These are phyloP conservation scores for Pipistrellus nathusii DNA, from an alignment of 2,797 vertebrate species.

Conservation along the genomic window DNA sequence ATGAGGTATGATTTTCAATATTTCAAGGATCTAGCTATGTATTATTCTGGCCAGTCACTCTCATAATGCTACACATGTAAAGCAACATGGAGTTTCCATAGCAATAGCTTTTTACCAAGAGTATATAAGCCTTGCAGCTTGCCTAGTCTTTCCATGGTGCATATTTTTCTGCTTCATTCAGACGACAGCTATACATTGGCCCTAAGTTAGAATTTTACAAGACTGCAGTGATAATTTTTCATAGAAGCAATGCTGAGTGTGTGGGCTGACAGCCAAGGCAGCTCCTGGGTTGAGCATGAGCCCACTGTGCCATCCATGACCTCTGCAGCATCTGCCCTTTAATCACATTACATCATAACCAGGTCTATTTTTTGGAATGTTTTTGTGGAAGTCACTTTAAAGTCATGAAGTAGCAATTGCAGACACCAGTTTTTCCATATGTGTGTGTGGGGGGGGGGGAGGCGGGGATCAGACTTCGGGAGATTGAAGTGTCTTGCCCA, in stretches of 20 bases:
- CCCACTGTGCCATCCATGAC: background rate
- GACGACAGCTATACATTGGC: background rate
- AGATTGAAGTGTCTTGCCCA: background rate
- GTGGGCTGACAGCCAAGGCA: background rate
- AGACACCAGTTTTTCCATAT: background rate
- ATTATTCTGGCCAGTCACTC: background rate
- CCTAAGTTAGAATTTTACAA: conserved; percentile 31
- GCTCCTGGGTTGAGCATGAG: background rate
- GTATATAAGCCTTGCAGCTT: background rate
- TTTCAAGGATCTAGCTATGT: background rate
- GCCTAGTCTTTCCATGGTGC: background rate
- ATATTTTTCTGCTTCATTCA: background rate
- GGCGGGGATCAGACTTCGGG: background rate
- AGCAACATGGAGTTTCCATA: conserved; percentile 30
- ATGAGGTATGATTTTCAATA: conserved; percentile 41
- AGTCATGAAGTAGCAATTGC: background rate
- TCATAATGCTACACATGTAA: background rate
- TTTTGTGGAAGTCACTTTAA: background rate
- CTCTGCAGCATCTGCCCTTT: background rate
- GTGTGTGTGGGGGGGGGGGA: no score
- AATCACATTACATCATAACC: background rate
- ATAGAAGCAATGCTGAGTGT: background rate
- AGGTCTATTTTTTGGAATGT: background rate
- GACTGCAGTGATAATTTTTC: background rate
- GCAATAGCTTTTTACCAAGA: background rate